phyloP scores from a whole-genome alignment of 2,888 invertebrate species.

The Aspidapion aeneum region DNA sequence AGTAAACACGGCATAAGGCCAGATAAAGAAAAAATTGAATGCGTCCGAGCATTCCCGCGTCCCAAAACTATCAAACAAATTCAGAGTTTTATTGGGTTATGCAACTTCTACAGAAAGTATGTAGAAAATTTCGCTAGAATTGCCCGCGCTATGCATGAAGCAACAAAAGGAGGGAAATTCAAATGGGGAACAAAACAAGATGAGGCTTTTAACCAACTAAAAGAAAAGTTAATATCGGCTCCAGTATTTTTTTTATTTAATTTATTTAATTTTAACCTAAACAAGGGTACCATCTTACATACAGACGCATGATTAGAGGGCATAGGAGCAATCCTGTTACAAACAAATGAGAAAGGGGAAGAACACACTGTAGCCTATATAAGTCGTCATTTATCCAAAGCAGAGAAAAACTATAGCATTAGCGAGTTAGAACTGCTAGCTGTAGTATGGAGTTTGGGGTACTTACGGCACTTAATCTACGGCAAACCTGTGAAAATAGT shows the following conservation, averaged over 20 bases:
- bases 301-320: slow-evolving; percentile 20
- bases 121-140: background rate
- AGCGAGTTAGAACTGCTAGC: background rate
- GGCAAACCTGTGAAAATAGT: background rate
- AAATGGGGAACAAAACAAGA: background rate
- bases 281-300: no score
- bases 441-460: background rate
- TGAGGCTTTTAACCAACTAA: background rate
- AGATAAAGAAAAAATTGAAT: no score
- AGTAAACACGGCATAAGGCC: background rate
- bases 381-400: background rate
- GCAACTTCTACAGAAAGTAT: background rate
- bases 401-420: slow-evolving; percentile 1
- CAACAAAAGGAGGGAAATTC: background rate
- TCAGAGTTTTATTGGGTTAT: background rate
- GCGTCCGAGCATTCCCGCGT: no score
- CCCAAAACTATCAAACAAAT: background rate
- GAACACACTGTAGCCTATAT: background rate
- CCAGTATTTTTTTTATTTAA: slow-evolving; percentile 1
- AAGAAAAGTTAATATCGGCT: background rate
- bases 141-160: background rate
- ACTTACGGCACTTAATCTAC: slow-evolving; percentile 4
- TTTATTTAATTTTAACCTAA: no score
- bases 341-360: background rate
- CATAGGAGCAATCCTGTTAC: background rate